phyloP scores from a whole-genome alignment of 2,888 invertebrate species.

The Baccha elongata region DNA sequence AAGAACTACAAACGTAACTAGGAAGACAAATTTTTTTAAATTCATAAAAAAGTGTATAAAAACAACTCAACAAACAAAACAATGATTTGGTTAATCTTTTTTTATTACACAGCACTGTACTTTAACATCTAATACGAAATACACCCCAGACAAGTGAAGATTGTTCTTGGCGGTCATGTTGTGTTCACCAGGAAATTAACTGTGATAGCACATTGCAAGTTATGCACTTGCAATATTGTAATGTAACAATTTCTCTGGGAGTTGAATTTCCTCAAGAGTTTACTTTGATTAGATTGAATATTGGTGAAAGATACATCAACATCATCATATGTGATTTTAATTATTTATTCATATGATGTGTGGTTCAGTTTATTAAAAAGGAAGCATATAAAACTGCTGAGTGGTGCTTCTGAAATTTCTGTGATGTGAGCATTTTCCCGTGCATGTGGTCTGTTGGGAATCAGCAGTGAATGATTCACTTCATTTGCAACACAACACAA shows the following conservation, averaged over 20 bases:
- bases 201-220: not conserved
- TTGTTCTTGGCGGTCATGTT: not conserved
- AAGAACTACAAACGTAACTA: too few relatives aligned
- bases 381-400: not conserved
- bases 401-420: not conserved
- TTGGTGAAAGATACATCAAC: not conserved
- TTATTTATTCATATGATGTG: not conserved
- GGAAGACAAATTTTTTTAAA: too few relatives aligned
- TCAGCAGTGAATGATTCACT: not conserved
- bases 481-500: not conserved
- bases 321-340: not conserved
- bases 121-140: not conserved
- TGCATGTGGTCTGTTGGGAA: not conserved
- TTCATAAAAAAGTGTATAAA: too few relatives aligned
- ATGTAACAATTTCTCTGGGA: not conserved
- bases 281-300: not conserved
- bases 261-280: not conserved
- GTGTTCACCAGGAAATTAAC: not conserved
- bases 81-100: too few relatives aligned
- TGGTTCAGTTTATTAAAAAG: not conserved
- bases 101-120: not conserved
- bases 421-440: not conserved
- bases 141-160: not conserved
- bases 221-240: too few relatives aligned
- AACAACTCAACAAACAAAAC: too few relatives aligned